These are phyloP conservation scores for Holacanthus passer DNA, from an alignment of 2,113 vertebrate species.

Conservation along the genomic window DNA sequence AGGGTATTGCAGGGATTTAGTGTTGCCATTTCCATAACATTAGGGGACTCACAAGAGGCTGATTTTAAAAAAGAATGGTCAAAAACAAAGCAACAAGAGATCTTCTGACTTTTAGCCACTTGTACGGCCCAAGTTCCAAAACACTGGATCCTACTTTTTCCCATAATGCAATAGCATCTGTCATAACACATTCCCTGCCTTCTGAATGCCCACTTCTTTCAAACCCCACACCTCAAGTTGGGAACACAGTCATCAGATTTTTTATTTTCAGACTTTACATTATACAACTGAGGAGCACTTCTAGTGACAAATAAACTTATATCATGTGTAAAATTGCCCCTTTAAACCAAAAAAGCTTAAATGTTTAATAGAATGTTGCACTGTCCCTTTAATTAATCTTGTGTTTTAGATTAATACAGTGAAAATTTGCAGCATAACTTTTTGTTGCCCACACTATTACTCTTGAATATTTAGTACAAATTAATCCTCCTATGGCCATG, in stretches of 20 bases:
- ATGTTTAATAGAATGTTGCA: no score
- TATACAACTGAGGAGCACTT: not conserved
- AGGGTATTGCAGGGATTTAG: conserved; percentile 10
- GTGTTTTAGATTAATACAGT: not conserved
- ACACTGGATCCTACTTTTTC: not conserved
- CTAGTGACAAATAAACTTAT: no score
- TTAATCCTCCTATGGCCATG: conserved; percentile 17
- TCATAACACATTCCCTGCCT: not conserved
- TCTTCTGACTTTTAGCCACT: not conserved
- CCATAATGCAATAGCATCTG: not conserved
- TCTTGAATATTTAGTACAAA: not conserved
- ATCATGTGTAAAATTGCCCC: no score
- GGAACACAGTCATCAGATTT: not conserved
- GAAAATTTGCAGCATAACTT: not conserved
- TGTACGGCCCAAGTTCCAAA: not conserved
- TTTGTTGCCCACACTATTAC: not conserved
- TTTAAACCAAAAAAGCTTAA: no score
- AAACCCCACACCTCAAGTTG: not conserved
- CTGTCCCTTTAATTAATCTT: not conserved
- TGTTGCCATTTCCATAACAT: not conserved
- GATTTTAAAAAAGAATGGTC: no score
- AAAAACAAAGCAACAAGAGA: not conserved
- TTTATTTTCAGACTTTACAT: not conserved
- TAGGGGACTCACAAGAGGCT: not conserved
- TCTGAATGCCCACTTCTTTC: not conserved